phyloP scores from a whole-genome alignment of 2,797 vertebrate genomes.

The Chelmon rostratus region DNA sequence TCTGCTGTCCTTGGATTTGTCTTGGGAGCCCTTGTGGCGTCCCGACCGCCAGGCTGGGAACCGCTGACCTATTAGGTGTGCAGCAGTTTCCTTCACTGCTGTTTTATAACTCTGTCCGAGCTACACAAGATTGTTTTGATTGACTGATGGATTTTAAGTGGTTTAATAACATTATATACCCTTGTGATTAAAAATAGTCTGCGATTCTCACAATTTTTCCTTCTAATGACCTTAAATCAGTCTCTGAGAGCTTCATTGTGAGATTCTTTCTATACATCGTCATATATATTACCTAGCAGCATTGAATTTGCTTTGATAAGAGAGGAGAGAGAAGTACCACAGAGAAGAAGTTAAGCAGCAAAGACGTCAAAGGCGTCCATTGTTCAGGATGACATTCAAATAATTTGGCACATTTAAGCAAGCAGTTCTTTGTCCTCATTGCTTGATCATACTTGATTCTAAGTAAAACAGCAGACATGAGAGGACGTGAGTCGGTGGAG shows the following conservation, averaged over 20 bases:
- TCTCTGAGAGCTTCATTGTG: background rate
- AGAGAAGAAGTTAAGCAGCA: slow-evolving; percentile 3
- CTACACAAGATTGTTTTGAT: background rate
- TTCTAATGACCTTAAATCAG: background rate
- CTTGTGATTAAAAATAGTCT: background rate
- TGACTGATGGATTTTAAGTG: background rate
- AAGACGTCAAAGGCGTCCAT: background rate
- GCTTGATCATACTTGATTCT: slow-evolving; percentile 16
- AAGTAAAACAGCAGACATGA: slow-evolving; percentile 2
- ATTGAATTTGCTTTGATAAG: background rate
- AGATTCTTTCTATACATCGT: background rate
- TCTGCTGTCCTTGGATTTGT: background rate
- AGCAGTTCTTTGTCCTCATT: slow-evolving; percentile 7
- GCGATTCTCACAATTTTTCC: background rate
- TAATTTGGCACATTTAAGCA: background rate
- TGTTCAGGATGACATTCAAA: slow-evolving; percentile 16
- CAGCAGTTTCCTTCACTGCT: background rate
- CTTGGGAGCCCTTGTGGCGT: too few species aligned
- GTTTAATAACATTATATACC: background rate
- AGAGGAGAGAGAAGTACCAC: background rate
- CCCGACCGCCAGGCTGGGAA: background rate
- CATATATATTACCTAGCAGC: background rate
- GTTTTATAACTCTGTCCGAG: background rate
- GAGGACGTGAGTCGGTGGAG: background rate
- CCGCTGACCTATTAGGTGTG: background rate